Base-by-base conservation (phyloP, 2,797 vertebrate genomes). In the Antrozous pallidus region DNA sequence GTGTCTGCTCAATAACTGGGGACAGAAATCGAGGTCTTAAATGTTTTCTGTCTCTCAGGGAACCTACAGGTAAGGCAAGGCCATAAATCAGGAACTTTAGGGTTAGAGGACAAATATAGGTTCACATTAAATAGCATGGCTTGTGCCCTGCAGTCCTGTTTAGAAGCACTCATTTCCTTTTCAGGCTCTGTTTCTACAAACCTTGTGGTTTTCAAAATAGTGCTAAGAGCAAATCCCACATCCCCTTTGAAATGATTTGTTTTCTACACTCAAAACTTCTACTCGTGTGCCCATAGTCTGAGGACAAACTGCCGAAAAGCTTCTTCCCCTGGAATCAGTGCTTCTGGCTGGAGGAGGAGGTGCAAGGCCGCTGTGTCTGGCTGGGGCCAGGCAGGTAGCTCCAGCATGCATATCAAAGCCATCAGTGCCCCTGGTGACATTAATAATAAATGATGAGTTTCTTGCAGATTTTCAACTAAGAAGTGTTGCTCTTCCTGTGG, bases 401-500 rank as follows among this genome's bases (percentile, higher is more conserved):
- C 75, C 9, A 69, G 86, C 33, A 85, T 85, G 88, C 54, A 49
- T 93, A 88, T 95, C 91, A 95, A 95, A 97, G 83, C 45, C 69
- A 71, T 54, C 0, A 3, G 9, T 75, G 77, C 77, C 63, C 61
- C 70, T 38, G 65, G 80, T 89, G 89, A 90, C n/a, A 84, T 97
- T 93, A 97, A 96, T 95, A 96, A 94, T 96, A 85, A 82, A 96
- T 75, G 67, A 69, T 0, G 3, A 71, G 24, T 91, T 79, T 93
- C 78, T 88, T 94, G 63, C 71, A 89, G 88, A 63, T 83, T 91
- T 94, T 95, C 77, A 95, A 13, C 73, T 94, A 93, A 94, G 87
- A 80, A 82, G 6, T 65, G n/a, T 69, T 87, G 51, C 58, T 88
- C 93, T 93, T 95, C 86, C 94, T 87, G 89, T 91, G 94, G 73